Conservation (phyloP, 2,113 vertebrate species). For the Bungarus multicinctus region DNA sequence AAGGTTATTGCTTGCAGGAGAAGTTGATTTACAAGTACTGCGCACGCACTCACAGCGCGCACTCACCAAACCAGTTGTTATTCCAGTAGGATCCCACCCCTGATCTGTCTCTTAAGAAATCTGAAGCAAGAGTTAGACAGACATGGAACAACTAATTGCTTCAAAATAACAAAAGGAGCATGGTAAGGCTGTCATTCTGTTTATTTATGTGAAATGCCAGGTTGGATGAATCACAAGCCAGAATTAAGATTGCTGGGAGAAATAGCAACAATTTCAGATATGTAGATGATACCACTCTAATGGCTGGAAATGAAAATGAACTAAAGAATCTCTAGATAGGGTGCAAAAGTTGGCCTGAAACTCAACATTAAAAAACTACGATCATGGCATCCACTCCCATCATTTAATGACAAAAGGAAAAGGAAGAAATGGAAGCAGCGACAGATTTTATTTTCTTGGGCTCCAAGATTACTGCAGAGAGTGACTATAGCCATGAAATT, state of each 20-base stretch:
- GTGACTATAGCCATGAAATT: not conserved
- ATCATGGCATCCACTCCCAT: not conserved
- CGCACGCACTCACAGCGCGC: too few species aligned
- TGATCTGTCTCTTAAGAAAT: not conserved
- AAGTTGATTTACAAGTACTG: too few species aligned
- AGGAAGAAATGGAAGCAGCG: not conserved
- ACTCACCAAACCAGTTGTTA: too few species aligned
- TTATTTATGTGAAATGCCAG: not conserved
- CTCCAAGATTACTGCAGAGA: not conserved
- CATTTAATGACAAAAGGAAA: not conserved
- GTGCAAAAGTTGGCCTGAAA: not conserved
- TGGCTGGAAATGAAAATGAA: not conserved
- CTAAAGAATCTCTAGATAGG: not conserved
- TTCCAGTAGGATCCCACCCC: too few species aligned
- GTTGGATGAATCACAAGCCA: not conserved
- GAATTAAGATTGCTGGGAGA: not conserved
- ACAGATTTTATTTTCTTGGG: not conserved
- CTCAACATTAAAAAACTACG: not conserved
- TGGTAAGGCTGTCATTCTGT: not conserved
- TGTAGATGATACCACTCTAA: not conserved
- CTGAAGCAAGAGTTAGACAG: not conserved
- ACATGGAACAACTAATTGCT: not conserved
- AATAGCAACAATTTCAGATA: not conserved
- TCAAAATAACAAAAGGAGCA: not conserved
- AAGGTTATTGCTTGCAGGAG: too few species aligned